phyloP scores from a whole-genome alignment of 2,113 vertebrate genomes.

The Indri indri region DNA sequence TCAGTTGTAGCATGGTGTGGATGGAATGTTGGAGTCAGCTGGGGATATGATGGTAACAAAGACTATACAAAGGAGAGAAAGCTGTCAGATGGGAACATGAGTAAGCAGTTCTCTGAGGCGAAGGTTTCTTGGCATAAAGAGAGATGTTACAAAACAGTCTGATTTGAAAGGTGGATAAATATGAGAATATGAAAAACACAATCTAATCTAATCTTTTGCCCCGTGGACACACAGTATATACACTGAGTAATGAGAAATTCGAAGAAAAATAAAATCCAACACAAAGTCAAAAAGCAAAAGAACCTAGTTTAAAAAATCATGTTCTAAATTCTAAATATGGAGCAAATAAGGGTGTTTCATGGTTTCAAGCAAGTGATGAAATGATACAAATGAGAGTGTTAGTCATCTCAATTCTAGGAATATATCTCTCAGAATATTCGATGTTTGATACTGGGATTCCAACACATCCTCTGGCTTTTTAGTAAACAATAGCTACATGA shows the following conservation, averaged over 20 bases:
- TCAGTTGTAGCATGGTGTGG: not conserved
- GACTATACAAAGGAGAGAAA: not conserved
- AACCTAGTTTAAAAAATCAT: not conserved
- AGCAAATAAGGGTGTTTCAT: not conserved
- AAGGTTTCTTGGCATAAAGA: not conserved
- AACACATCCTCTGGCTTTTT: not conserved
- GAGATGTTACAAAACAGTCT: not conserved
- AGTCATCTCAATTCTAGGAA: not conserved
- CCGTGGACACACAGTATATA: not conserved
- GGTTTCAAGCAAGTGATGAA: not conserved
- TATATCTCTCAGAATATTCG: not conserved
- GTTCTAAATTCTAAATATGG: not conserved
- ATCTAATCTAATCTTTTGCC: not conserved
- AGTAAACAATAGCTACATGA: not conserved
- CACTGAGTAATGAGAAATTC: not conserved
- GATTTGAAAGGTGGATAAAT: not conserved
- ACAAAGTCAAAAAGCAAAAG: not conserved
- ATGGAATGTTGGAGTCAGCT: not conserved
- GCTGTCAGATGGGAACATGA: not conserved
- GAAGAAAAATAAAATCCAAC: not conserved
- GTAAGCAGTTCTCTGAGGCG: not conserved
- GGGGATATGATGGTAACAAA: not conserved
- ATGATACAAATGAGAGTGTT: not conserved
- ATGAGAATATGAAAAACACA: not conserved
- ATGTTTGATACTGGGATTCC: not conserved